These are phyloP conservation scores for Masnerella sp. DNA, from an alignment of 2,888 invertebrate species.

Conservation along the genomic window DNA sequence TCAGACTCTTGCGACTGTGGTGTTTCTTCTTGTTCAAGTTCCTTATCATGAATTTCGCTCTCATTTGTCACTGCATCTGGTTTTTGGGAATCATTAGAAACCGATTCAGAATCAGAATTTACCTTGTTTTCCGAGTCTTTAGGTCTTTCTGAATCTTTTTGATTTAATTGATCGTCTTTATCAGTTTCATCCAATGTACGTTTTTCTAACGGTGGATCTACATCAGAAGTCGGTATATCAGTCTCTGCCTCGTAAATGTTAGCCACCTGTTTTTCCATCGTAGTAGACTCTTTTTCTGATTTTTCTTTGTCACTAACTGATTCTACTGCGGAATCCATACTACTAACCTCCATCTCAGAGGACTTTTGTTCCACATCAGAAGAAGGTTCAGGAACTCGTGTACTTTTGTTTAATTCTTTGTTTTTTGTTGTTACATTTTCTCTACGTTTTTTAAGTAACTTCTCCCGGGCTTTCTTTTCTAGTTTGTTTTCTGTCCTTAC, in stretches of 20 bases:
- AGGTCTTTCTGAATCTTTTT: neutral
- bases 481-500: neutral
- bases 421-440: neutral
- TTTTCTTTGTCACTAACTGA: conserved; percentile 7
- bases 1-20: neutral
- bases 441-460: neutral
- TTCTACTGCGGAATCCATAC: conserved; percentile 36
- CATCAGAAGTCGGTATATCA: too few relatives aligned
- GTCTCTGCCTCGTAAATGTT: too few relatives aligned
- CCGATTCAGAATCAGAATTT: conserved; percentile 20
- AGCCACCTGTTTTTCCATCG: too few relatives aligned
- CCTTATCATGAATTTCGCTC: neutral
- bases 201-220: too few relatives aligned
- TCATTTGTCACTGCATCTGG: neutral
- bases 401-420: too few relatives aligned
- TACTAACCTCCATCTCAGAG: conserved; percentile 40
- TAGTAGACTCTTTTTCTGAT: too few relatives aligned
- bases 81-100: neutral
- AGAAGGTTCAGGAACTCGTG: too few relatives aligned
- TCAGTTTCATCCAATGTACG: too few relatives aligned
- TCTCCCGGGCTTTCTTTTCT: neutral
- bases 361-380: too few relatives aligned
- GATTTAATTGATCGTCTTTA: too few relatives aligned
- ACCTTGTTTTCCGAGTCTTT: neutral
- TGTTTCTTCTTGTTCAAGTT: neutral